Conservation (phyloP, 2,797 vertebrate species). For the Manis javanica region DNA sequence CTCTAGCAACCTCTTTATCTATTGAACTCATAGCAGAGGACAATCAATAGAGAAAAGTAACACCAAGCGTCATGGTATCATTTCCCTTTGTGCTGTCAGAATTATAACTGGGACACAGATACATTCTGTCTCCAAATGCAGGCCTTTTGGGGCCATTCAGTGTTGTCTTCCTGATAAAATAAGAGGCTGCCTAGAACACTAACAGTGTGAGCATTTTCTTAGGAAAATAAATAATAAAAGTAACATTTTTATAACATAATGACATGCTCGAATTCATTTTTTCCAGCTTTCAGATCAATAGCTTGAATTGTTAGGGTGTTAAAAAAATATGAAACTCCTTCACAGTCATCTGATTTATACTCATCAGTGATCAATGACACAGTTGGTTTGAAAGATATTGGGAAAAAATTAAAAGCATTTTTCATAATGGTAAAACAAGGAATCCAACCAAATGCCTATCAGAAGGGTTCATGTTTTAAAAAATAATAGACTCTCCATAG, state of each 20-base stretch:
- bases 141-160: fast-evolving
- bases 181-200: not conserved
- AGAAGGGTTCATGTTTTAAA: not conserved
- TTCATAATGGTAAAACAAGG: not conserved
- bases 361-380: not conserved
- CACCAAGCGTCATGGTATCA: fast-evolving
- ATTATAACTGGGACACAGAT: not conserved
- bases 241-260: not conserved
- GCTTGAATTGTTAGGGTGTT: not conserved
- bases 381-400: not conserved
- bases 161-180: not conserved
- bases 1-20: not conserved
- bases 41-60: not conserved
- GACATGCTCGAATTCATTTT: not conserved
- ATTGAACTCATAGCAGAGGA: not conserved
- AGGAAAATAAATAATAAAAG: not conserved
- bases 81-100: not conserved
- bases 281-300: not conserved
- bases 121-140: not conserved
- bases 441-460: not conserved
- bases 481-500: not conserved
- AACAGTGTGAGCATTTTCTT: not conserved
- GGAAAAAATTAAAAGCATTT: not conserved
- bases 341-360: not conserved
- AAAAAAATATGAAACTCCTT: not conserved